phyloP scores from a whole-genome alignment of 2,797 vertebrate species.

The Octomys mimax region DNA sequence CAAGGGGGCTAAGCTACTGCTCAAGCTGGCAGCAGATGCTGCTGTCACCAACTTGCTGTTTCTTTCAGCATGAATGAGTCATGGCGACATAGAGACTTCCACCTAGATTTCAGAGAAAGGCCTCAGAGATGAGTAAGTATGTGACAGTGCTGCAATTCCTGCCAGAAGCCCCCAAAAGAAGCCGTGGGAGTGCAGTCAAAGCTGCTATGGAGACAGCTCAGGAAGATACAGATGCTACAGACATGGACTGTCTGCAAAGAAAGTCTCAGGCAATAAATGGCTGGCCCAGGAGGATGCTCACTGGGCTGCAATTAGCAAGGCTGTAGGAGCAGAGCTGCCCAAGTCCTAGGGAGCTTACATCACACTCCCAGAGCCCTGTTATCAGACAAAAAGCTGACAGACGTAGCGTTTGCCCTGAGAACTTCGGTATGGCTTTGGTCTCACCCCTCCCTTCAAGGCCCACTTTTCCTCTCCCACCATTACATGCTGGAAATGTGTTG shows the following conservation, averaged over 20 bases:
- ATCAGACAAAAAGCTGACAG: not conserved
- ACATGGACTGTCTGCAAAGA: not conserved
- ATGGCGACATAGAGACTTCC: not conserved
- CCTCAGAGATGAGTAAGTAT: not conserved
- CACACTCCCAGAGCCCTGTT: not conserved
- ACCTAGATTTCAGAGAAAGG: not conserved
- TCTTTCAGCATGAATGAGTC: not conserved
- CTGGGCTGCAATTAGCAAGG: not conserved
- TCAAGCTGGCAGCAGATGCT: not conserved
- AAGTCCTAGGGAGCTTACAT: not conserved
- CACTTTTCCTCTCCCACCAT: not conserved
- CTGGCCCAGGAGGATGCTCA: not conserved
- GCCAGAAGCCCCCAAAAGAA: not conserved
- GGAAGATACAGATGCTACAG: not conserved
- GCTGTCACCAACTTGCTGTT: not conserved
- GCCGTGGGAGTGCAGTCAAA: not conserved
- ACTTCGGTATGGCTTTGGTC: not conserved
- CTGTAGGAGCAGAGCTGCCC: not conserved
- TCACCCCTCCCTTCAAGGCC: not conserved
- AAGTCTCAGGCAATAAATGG: not conserved
- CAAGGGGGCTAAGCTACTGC: not conserved
- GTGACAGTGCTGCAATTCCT: not conserved
- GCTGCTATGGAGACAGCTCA: not conserved
- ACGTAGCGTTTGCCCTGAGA: not conserved
- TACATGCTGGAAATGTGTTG: not conserved